Conservation (phyloP, 2,797 vertebrate species). For the Sebastes hubbsi region DNA sequence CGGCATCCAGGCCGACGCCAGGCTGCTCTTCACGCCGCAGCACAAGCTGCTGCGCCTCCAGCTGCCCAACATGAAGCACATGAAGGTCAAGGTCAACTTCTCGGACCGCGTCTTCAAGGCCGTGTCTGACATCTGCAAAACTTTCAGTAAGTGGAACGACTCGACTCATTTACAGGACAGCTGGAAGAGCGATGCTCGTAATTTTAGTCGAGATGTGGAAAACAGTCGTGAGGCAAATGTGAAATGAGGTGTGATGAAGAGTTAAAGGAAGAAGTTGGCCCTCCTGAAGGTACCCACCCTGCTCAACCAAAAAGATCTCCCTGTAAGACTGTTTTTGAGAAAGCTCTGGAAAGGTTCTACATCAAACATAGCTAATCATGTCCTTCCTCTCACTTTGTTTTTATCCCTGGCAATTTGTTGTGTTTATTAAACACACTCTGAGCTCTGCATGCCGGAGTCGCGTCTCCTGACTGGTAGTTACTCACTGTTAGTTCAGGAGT, state of each 20-base stretch:
- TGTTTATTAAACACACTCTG: slow-evolving; percentile 67
- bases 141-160: slow-evolving; percentile 92
- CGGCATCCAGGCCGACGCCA: slow-evolving; percentile 97
- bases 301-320: slow-evolving; percentile 3
- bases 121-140: slow-evolving; percentile 99
- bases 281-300: background rate
- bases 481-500: slow-evolving; percentile 11
- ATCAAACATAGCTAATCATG: slow-evolving; percentile 30
- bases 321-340: slow-evolving; percentile 39
- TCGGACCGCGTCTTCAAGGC: slow-evolving; percentile 99
- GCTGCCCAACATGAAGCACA: slow-evolving; percentile 99
- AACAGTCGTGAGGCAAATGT: background rate
- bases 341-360: slow-evolving; percentile 5
- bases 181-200: background rate
- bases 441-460: slow-evolving; percentile 25
- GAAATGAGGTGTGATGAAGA: slow-evolving; percentile 13
- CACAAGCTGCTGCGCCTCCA: slow-evolving; percentile 97
- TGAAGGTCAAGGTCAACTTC: slow-evolving; percentile 99
- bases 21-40: slow-evolving; percentile 97
- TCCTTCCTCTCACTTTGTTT: slow-evolving; percentile 51
- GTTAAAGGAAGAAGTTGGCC: background rate
- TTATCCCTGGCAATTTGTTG: slow-evolving; percentile 45
- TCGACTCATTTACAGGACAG: background rate
- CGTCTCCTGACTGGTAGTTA: slow-evolving; percentile 16
- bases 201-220: slow-evolving; percentile 9